A percentile compares a stretch with the other conserved stretches of the same genome.
phyloP scores from a whole-genome alignment of 2,797 vertebrate species.

The Neopelma chrysocephalum region DNA sequence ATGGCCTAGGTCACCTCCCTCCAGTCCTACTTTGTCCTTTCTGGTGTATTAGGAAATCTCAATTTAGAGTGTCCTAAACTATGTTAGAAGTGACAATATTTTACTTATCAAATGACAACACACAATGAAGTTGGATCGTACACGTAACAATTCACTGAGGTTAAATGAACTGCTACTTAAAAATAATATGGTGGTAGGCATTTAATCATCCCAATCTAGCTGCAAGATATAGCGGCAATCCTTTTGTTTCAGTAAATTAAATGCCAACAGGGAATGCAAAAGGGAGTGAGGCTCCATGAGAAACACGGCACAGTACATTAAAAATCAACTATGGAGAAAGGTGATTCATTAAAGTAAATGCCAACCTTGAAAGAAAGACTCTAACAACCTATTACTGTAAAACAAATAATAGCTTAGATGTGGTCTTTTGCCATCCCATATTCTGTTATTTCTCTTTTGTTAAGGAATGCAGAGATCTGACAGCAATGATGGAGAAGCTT shows the following conservation, averaged over 20 bases:
- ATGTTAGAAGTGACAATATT: not conserved
- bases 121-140: not conserved
- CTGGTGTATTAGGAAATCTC: not conserved
- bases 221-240: not conserved
- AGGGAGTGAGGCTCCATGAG: not conserved
- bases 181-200: not conserved
- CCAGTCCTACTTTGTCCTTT: not conserved
- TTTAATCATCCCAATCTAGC: not conserved
- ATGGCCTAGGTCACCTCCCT: not conserved
- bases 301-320: not conserved
- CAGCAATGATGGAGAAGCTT: not conserved
- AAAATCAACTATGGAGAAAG: not conserved
- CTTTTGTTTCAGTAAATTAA: constrained; percentile 27
- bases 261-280: not conserved
- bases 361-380: not conserved
- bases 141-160: not conserved
- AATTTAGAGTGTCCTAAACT: not conserved
- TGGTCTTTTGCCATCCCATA: not conserved
- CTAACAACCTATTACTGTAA: not conserved
- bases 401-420: not conserved
- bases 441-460: not conserved
- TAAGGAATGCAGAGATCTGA: not conserved
- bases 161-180: constrained; percentile 35
- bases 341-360: not conserved
- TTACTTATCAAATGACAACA: not conserved